Base-by-base conservation (phyloP, 2,888 invertebrate species). In the Caenorhabditis plicata region DNA sequence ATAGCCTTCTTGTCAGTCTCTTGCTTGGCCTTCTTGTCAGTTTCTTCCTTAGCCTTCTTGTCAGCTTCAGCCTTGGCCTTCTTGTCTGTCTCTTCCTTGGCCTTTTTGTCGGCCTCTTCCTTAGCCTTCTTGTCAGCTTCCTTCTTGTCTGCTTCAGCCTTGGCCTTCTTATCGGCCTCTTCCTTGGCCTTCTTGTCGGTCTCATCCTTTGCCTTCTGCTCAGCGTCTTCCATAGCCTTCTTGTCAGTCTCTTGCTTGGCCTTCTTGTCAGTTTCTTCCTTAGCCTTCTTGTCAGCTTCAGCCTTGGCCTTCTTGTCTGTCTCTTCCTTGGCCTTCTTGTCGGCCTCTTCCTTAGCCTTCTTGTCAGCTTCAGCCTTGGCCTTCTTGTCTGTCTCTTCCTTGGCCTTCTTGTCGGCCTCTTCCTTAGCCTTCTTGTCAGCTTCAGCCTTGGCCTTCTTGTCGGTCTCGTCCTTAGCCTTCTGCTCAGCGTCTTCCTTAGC, bases 211-310 rank as follows among this genome's bases (percentile, higher is more conserved):
- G 23, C 31, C 39, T 13, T 39, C 29, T 32, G 17, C 17, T 35
- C 33, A 33, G 35, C 36, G 13, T 46, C 36, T 19, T 31, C 45
- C 11, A 41, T 49, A 17, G 38, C 35, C n/a, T 20, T 22, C 22
- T 49, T 33, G 4, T 49, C 48, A n/a, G 54, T 26, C 27, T 35
- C 44, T 13, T 40, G 33, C 32, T 41, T n/a, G n/a, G n/a, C n/a
- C n/a, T n/a, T n/a, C n/a, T n/a, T n/a, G n/a, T 51, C 11, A 36
- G 38, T 41, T 45, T 55, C 26, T 26, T 33, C 33, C 46, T 63
- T 25, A 19, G 11, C 19, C 35, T 49, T 48, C 8, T 46, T 36
- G 23, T 25, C 32, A 5, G 40, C 23, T 29, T 38, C 40, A 31
- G 20, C 45, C 5, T 38, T 19, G 23, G 49, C 44, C 8, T 43